These are phyloP conservation scores for Subacronicta megacephala DNA, from an alignment of 2,888 invertebrate genomes.

Conservation along the genomic window DNA sequence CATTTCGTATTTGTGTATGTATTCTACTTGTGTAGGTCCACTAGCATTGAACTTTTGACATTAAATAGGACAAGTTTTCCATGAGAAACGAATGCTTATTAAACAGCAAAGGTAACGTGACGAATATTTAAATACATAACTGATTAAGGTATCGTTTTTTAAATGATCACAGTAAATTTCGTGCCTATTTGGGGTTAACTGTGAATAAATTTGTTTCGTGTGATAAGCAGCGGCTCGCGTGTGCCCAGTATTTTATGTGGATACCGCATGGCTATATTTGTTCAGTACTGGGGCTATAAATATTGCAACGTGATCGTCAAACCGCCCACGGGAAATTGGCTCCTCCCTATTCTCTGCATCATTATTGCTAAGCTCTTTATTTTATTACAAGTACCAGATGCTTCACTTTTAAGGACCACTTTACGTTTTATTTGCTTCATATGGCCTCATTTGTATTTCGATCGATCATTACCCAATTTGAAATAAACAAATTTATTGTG, in stretches of 20 bases:
- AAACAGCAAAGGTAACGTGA: constrained; percentile 23
- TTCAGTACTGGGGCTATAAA: constrained; percentile 65
- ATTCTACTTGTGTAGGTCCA: constrained; percentile 21
- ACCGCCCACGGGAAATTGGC: constrained; percentile 72
- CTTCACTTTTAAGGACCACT: constrained; percentile 16
- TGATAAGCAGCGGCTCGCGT: constrained; percentile 68
- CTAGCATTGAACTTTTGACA: constrained; percentile 54
- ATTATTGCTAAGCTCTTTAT: constrained; percentile 57
- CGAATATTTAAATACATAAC: constrained; percentile 28
- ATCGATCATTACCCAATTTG: constrained; percentile 32
- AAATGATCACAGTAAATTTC: constrained; percentile 9
- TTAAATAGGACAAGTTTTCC: constrained; percentile 48
- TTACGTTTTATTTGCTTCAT: constrained; percentile 16
- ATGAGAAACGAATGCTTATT: constrained; percentile 25
- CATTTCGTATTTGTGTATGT: constrained; percentile 36
- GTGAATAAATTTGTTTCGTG: constrained; percentile 53
- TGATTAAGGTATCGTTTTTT: constrained; percentile 18
- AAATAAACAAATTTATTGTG: constrained; percentile 16
- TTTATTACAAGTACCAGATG: constrained; percentile 38
- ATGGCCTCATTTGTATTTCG: constrained; percentile 15
- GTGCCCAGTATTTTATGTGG: constrained; percentile 58
- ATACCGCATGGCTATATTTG: constrained; percentile 54
- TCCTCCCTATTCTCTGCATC: constrained; percentile 59
- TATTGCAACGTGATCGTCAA: constrained; percentile 69
- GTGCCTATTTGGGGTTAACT: constrained; percentile 17